Base-by-base conservation (phyloP, 92 coral and sea anemone genomes). In the Palythoa grandis region DNA sequence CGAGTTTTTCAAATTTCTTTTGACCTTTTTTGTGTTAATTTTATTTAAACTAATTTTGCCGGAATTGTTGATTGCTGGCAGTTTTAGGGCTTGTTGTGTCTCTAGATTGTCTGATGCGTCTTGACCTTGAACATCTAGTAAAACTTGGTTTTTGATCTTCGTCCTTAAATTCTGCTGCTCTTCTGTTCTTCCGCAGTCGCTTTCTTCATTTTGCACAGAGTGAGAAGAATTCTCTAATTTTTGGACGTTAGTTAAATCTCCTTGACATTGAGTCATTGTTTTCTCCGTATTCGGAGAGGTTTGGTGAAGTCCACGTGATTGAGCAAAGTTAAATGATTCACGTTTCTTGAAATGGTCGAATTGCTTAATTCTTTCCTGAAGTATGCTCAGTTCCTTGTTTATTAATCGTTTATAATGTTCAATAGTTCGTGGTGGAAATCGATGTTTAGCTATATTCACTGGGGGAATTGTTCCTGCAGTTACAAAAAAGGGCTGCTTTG, bases 281-380 rank as follows among this genome's bases (percentile, higher is more conserved):
- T 43, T 43, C 43, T 29, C 43, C 37, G 7, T 25, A 3, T 1
- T 7, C 4, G 47, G 12, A 6, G 74, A n/a, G 57, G 13, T 29
- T 13, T 14, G 19, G 22, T 65, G 40, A 43, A 23, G 58, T 25
- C 23, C 73, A 43, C 20, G 60, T 54, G 60, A 17, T 11, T 13
- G 60, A 60, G 66, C 66, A 7, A 8, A 15, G 53, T 54, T 60
- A 35, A 11, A n/a, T 7, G 14, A 4, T 20, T 43, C 37, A 15
- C 71, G 25, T n/a, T 38, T 38, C 54, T 58, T 38, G 74, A 25
- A 77, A 77, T 17, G 65, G 73, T 66, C 15, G 25, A 80, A 80
- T 25, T 80, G 73, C 52, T 66, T 65, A 12, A 80, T 40, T 50
- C 40, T 80, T 29, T 29, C 61, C 19, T 80, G 85, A 48, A 80